A percentile compares a stretch with the other conserved stretches of the same genome.
Conservation (phyloP, 2,113 vertebrate genomes). For the Dunckerocampus dactyliophorus region DNA sequence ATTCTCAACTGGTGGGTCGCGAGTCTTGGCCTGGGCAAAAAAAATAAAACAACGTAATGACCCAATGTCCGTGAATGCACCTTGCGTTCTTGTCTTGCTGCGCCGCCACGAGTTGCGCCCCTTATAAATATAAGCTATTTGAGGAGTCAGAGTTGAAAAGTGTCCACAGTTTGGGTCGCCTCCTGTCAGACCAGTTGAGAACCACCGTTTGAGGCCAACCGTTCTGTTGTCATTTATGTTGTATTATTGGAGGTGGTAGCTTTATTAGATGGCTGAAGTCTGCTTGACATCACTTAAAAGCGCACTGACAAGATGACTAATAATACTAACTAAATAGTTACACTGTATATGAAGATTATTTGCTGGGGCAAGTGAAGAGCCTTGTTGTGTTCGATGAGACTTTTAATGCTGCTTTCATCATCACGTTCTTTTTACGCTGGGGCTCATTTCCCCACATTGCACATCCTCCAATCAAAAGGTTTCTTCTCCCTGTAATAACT, state of each 20-base stretch:
- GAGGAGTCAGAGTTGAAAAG: too few relatives aligned
- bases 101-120: neutral
- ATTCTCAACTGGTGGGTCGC: too few relatives aligned
- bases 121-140: slow-evolving; percentile 11
- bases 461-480: slow-evolving; percentile 35
- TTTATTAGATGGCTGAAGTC: slow-evolving; percentile 1
- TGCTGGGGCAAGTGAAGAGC: neutral
- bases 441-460: slow-evolving; percentile 17
- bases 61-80: too few relatives aligned
- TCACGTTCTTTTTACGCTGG: slow-evolving; percentile 26
- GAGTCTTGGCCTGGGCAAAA: too few relatives aligned
- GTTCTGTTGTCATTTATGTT: neutral
- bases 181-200: too few relatives aligned
- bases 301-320: slow-evolving; percentile 9
- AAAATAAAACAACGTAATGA: too few relatives aligned
- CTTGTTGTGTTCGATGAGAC: neutral
- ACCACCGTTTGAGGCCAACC: too few relatives aligned
- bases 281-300: neutral
- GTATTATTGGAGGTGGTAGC: slow-evolving; percentile 1
- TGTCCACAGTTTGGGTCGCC: too few relatives aligned
- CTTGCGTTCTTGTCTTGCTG: too few relatives aligned
- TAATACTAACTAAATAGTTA: slow-evolving; percentile 1
- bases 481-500: slow-evolving; percentile 32
- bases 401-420: slow-evolving; percentile 43
- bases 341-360: slow-evolving; percentile 11